A percentile compares a stretch with the other conserved stretches of the same genome.
These are phyloP conservation scores for Notiomystis cincta DNA, from an alignment of 2,113 vertebrate species.

Conservation along the genomic window DNA sequence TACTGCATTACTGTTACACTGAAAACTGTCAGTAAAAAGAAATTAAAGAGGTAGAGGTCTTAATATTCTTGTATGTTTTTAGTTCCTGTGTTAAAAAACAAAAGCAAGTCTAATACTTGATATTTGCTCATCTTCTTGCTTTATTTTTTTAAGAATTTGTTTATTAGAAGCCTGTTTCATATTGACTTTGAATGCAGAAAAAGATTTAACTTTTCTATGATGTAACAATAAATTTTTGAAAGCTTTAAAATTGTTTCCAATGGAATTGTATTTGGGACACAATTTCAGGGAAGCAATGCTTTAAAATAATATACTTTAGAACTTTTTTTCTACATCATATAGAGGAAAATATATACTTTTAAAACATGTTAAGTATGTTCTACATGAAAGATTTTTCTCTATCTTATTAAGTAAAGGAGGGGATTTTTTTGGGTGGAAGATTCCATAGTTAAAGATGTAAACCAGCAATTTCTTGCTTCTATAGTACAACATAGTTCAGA, in stretches of 20 bases:
- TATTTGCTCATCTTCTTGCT: not conserved
- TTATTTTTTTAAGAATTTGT: not conserved
- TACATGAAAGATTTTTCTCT: slow-evolving; percentile 58
- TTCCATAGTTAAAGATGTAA: slow-evolving; percentile 78
- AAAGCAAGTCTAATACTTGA: not conserved
- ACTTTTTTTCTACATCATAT: not conserved
- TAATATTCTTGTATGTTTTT: not conserved
- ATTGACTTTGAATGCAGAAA: not conserved
- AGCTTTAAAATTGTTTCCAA: not conserved
- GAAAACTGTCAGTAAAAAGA: not conserved
- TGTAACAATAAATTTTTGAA: not conserved
- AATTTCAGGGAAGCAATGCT: not conserved
- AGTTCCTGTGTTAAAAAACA: not conserved
- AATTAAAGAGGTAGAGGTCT: not conserved
- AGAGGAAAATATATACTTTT: not conserved
- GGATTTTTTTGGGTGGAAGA: slow-evolving; percentile 58
- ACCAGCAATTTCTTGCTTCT: slow-evolving; percentile 84
- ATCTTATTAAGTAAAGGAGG: slow-evolving; percentile 72
- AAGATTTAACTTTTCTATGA: not conserved
- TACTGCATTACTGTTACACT: not conserved
- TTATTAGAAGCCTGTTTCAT: not conserved
- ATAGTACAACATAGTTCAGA: slow-evolving; percentile 82
- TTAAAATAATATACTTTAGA: not conserved
- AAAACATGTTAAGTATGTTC: not conserved
- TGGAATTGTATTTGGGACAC: not conserved